A percentile compares a stretch with the other conserved stretches of the same genome.
Conservation (phyloP, 2,797 vertebrate genomes). For the Diplodus sargus region DNA sequence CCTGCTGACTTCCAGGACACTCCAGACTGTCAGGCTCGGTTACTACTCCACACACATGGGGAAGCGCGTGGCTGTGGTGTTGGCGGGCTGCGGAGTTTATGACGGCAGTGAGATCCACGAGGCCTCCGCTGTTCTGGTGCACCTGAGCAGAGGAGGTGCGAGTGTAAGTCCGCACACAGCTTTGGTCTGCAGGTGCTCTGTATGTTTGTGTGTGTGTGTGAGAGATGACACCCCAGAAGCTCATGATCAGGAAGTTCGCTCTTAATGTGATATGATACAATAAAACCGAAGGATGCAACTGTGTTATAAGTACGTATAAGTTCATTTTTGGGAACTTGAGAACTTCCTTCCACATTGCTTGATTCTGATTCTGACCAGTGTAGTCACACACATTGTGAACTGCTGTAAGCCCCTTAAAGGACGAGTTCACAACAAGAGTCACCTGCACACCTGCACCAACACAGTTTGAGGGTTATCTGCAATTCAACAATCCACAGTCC, state of each 20-base stretch:
- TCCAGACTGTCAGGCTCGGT: not conserved
- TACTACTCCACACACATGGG: conserved; percentile 67
- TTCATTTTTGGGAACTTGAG: not conserved
- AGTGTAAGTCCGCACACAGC: conserved; percentile 71
- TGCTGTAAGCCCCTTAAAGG: not conserved
- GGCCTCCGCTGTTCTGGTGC: conserved; percentile 84
- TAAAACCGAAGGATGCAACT: no score
- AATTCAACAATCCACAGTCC: no score
- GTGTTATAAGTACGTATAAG: not conserved
- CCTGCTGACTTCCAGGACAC: conserved; percentile 7
- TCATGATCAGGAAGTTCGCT: no score
- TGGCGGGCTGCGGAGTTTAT: conserved; percentile 88
- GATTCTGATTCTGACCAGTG: not conserved
- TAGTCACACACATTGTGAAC: not conserved
- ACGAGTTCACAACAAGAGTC: not conserved
- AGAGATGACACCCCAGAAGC: no score
- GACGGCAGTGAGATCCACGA: conserved; percentile 87
- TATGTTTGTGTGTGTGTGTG: not conserved
- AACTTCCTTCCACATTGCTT: not conserved
- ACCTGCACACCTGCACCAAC: not conserved
- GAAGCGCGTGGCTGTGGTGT: conserved; percentile 86
- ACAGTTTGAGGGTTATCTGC: not conserved
- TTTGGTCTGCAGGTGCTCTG: not conserved
- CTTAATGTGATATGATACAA: no score
- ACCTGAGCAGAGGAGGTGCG: conserved; percentile 84